Conservation (phyloP, 1,140 invertebrate genomes). For the Bombyx mori region DNA sequence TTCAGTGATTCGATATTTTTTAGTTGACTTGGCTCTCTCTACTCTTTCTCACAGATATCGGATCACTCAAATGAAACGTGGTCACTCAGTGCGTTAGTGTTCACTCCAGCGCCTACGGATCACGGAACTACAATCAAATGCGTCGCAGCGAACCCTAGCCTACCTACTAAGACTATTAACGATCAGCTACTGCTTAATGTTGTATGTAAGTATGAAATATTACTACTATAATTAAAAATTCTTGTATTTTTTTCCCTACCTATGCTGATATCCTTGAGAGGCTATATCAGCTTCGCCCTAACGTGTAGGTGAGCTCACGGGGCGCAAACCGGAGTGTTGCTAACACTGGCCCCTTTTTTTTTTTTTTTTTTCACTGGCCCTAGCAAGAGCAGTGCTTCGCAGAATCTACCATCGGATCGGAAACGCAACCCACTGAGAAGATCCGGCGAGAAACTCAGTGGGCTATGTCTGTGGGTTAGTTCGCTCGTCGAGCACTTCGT, state of each 20-base stretch:
- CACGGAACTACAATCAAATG: slow-evolving; percentile 86
- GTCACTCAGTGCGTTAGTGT: slow-evolving; percentile 84
- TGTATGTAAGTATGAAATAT: slow-evolving; percentile 81
- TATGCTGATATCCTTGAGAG: background rate
- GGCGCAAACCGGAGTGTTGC: too few species aligned
- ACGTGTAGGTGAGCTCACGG: too few species aligned
- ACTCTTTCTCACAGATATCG: slow-evolving; percentile 53
- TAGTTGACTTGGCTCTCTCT: background rate
- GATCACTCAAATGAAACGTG: slow-evolving; percentile 77
- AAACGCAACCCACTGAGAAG: too few species aligned
- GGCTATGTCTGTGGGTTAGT: too few species aligned
- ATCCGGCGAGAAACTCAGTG: too few species aligned
- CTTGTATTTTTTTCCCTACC: background rate
- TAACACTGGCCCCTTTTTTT: too few species aligned
- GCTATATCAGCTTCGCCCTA: too few species aligned
- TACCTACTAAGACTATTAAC: slow-evolving; percentile 81
- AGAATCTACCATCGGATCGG: too few species aligned
- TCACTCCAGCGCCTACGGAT: slow-evolving; percentile 84
- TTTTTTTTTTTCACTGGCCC: too few species aligned
- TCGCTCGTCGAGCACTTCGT: too few species aligned
- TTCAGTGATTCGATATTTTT: too few species aligned
- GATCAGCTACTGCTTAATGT: slow-evolving; percentile 86
- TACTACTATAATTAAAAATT: slow-evolving; percentile 3
- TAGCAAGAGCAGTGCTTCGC: too few species aligned
- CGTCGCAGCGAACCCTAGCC: slow-evolving; percentile 83